Evolutionary conservation across 1,140 invertebrate species (phyloP), one percentile per base, ranked within the genome.

Genomic region (Pseudobourletiella spinata): DNA sequence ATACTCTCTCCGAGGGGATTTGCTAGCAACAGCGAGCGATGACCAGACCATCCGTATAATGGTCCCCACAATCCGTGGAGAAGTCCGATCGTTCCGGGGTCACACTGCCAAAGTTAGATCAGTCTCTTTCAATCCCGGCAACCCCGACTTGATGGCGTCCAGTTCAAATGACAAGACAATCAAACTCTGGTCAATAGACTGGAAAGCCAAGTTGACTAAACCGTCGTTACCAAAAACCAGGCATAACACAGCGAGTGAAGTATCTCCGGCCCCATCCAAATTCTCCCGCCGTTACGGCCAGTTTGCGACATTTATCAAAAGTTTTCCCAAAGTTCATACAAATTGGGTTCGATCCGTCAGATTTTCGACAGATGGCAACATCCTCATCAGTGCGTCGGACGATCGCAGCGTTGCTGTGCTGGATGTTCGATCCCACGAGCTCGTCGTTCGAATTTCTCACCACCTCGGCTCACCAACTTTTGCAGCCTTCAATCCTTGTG

Each of bases 331-430:
- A 29, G 11, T 14, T 2, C 67, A 68, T 28, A 68, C 46, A n/a
- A 65, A 65, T 35, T 68, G 67, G 67, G 61, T 68, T 2, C 30
- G 55, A 30, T 68, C 63, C 16, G 63, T 68, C 22, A 56, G 63
- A 1, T 68, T 48, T 25, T 50, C 61, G 3, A 2, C 15, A 6
- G 61, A 68, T 43, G 67, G 67, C 4, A 32, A 29, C 44, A 25
- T 55, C 0, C 32, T 64, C 0, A 59, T 48, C n/a, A 30, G 63
- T 0, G 50, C 67, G 3, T 65, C 67, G 1, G 67, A 68, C 25
- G 63, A 68, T 30, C 51, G 51, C 20, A 68, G 52, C 3, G 48
- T 68, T 14, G 16, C 51, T 15, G 24, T 68, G 1, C 44, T 63
- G n/a, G 67, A 68, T 24, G 50, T 42, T 1, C 48, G 67, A 16